Conservation (phyloP, 1,140 invertebrate genomes). For the Coboldia fuscipes region DNA sequence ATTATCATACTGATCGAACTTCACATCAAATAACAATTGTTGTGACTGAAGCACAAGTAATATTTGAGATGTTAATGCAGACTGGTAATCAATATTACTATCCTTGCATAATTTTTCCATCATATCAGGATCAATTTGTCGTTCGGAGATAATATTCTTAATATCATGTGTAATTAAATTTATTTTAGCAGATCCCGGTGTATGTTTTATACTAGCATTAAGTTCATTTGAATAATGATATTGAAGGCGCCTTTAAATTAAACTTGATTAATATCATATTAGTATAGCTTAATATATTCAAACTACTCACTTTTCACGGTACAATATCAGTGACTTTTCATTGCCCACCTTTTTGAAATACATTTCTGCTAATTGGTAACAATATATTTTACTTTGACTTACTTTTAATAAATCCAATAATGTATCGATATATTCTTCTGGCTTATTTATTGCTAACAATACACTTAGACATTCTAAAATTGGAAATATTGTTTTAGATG, state of each 20-base stretch:
- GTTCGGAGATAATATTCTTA: conserved; percentile 11
- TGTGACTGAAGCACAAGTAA: conserved; percentile 13
- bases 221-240: conserved; percentile 15
- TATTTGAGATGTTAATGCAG: too few relatives aligned
- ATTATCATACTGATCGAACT: conserved; percentile 14
- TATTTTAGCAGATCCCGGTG: too few relatives aligned
- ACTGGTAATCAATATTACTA: conserved; percentile 16
- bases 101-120: conserved; percentile 15
- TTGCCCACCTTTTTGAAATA: conserved; percentile 13
- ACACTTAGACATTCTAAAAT: conserved; percentile 12
- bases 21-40: conserved; percentile 16
- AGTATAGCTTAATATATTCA: not conserved
- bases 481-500: not conserved
- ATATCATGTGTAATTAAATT: conserved; percentile 18
- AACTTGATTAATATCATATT: not conserved
- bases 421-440: conserved; percentile 9
- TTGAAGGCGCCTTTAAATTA: conserved; percentile 12
- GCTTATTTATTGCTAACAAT: conserved; percentile 10
- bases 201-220: not conserved
- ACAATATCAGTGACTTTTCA: conserved; percentile 7
- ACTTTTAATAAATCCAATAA: conserved; percentile 13
- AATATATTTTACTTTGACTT: conserved; percentile 15
- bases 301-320: conserved; percentile 11
- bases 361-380: conserved; percentile 16
- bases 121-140: conserved; percentile 14